These are phyloP conservation scores for Brachynemurus nebulosus DNA, from an alignment of 2,888 invertebrate species.

Conservation along the genomic window DNA sequence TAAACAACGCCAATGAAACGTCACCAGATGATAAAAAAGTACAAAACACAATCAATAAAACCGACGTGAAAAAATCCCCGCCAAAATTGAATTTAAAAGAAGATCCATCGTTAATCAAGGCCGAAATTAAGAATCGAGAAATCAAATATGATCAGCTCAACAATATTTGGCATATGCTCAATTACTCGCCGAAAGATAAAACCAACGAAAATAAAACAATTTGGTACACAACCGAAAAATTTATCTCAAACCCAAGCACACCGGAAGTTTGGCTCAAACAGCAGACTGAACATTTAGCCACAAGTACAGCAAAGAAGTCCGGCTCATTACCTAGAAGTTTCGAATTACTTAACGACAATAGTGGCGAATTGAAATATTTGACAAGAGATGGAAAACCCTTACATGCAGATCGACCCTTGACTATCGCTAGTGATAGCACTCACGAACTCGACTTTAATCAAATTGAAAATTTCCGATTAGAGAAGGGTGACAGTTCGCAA, in stretches of 20 bases:
- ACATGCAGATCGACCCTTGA: constrained; percentile 49
- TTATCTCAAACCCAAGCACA: constrained; percentile 30
- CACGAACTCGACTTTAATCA: constrained; percentile 53
- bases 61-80: background rate
- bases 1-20: background rate
- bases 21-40: background rate
- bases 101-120: constrained; percentile 1
- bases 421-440: constrained; percentile 54
- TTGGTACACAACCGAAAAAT: background rate
- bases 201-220: background rate
- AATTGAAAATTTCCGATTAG: constrained; percentile 41
- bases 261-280: constrained; percentile 59
- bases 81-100: constrained; percentile 7
- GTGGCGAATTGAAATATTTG: constrained; percentile 36
- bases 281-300: constrained; percentile 53
- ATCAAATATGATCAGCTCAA: no score
- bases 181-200: constrained; percentile 3
- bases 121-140: background rate
- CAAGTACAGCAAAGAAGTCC: constrained; percentile 50
- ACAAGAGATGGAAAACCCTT: constrained; percentile 46
- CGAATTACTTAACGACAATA: constrained; percentile 44
- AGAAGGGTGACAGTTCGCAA: constrained; percentile 28
- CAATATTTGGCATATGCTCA: background rate
- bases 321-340: constrained; percentile 69
- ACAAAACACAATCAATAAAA: no score